A percentile compares a stretch with the other conserved stretches of the same genome.
Conservation (phyloP, 2,888 invertebrate genomes). For the Ommatoiulus sabulosus region DNA sequence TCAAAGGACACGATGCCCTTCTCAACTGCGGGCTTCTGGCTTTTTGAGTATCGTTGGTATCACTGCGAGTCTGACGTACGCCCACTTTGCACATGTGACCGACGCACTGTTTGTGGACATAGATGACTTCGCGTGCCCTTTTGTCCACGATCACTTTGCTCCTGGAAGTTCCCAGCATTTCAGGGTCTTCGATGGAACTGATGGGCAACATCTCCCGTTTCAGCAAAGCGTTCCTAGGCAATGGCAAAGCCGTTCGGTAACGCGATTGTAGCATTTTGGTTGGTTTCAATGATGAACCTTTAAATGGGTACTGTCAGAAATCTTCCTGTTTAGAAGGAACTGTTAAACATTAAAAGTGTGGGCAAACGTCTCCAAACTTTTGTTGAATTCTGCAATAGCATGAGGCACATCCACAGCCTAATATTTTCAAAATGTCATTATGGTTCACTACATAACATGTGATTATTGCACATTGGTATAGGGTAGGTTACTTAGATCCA, state of each 20-base stretch:
- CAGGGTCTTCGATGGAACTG: constrained; percentile 8
- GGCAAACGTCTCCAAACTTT: not conserved
- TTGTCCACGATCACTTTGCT: not conserved
- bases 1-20: constrained; percentile 44
- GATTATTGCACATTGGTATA: not conserved
- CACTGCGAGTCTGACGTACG: constrained; percentile 50
- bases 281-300: not conserved
- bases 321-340: not conserved
- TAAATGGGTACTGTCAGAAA: not conserved
- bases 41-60: not conserved
- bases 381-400: not conserved
- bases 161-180: not conserved
- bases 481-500: too few species aligned
- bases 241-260: not conserved
- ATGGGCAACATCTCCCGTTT: not conserved
- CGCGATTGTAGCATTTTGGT: not conserved
- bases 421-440: not conserved
- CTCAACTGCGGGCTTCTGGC: not conserved
- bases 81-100: constrained; percentile 49
- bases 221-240: not conserved
- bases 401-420: not conserved
- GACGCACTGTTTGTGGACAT: constrained; percentile 52
- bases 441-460: not conserved
- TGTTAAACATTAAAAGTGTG: too few species aligned
- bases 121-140: constrained; percentile 35